Evolutionary conservation across 2,888 invertebrate genomes (phyloP), one percentile per base, ranked within the genome.

Genomic region (Sclerodermus sp.): DNA sequence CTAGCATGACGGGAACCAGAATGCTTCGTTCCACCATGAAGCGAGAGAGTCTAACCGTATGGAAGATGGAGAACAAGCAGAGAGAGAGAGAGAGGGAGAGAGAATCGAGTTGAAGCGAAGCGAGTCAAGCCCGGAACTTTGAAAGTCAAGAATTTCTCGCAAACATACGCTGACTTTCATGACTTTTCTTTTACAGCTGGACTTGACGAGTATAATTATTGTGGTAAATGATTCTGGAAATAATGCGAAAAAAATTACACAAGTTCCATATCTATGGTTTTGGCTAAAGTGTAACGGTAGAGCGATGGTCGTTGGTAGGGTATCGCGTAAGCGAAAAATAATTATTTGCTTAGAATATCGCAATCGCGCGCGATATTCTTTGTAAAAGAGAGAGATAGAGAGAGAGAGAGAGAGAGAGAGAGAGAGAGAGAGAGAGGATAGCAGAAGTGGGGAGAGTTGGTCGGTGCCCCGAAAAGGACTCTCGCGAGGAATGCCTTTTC

Each of bases 111-210:
- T 62, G 59, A 69, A 63, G 60, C 67, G 58, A 58, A 58, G 60
- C 55, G 54, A 62, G 66, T 64, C 58, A 51, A 62, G 64, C 54
- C 60, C 48, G 53, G 53, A 54, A 57, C 60, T 67, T 65, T 66
- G 72, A 70, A 72, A 72, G 72, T 72, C 70, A 71, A 65, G 72
- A 72, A 67, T n/a, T n/a, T n/a, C n/a, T n/a, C n/a, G n/a, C n/a
- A n/a, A n/a, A n/a, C n/a, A n/a, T n/a, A n/a, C n/a, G n/a, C n/a
- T n/a, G n/a, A n/a, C n/a, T n/a, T n/a, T n/a, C n/a, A n/a, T n/a
- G n/a, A n/a, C n/a, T n/a, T n/a, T n/a, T n/a, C n/a, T n/a, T n/a
- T n/a, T n/a, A n/a, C n/a, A n/a, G n/a, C n/a, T n/a, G n/a, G n/a
- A n/a, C n/a, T n/a, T n/a, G n/a, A n/a, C n/a, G n/a, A n/a, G n/a